Base-by-base conservation (phyloP, 2,888 invertebrate genomes). In the Meteorus colon region DNA sequence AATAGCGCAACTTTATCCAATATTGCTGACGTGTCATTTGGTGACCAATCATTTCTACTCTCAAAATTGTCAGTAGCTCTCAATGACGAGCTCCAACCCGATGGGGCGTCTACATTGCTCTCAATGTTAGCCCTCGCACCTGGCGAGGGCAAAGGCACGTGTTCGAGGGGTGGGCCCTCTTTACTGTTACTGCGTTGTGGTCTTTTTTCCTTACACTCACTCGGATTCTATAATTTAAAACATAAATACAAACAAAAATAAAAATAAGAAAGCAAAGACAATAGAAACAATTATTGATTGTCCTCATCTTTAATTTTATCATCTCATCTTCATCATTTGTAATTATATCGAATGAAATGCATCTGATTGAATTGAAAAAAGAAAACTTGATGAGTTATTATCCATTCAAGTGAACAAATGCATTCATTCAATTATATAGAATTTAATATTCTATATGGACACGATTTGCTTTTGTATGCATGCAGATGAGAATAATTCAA, bases 1-100 rank as follows among this genome's bases (percentile, higher is more conserved):
- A 96, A 97, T 82, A 94, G 92, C 48, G 95, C 94, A 82, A 97
- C 94, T 88, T 96, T 95, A 89, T 96, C 96, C 92, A 97, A 94
- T 69, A 97, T 94, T 1, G 94, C 93, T 86, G 96, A 96, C 0
- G 96, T 95, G 82, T 86, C 84, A 71, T 75, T 73, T 69, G 76
- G 78, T 93, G 92, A 0, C 93, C 92, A 74, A 95, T 90, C 69
- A 95, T 95, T 55, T n/a, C 76, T 73, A 27, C 68, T 73, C 29
- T 59, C 41, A 60, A 27, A 37, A 62, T 51, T 31, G 14, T 34
- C 45, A 41, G 65, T 65, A 45, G 29, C 66, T 63, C 29, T 55
- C 1, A 37, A 37, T 27, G 78, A 75, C 45, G 79, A 81, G 75
- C 81, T 83, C 82, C 81, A 86, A 70, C 87, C 93, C 91, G 83